A percentile compares a stretch with the other conserved stretches of the same genome.
Conservation (phyloP, 1,140 invertebrate species). For the Ruditapes philippinarum region DNA sequence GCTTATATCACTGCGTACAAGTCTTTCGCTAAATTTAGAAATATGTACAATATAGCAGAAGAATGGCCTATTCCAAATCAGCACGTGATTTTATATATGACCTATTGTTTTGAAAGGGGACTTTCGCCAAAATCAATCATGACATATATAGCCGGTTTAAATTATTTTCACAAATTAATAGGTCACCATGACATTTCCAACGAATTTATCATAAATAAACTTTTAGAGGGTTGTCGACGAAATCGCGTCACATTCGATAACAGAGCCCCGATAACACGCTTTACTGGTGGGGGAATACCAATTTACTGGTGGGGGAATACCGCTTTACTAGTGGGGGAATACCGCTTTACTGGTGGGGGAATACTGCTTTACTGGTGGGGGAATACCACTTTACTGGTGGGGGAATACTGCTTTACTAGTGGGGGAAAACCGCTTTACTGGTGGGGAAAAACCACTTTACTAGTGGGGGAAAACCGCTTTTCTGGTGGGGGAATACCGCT, state of each 20-base stretch:
- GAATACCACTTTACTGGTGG: too few relatives aligned
- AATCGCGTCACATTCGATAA: not conserved
- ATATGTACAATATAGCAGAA: not conserved
- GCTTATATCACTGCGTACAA: conserved; percentile 7
- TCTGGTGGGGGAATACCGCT: too few relatives aligned
- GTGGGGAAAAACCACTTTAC: too few relatives aligned
- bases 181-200: not conserved
- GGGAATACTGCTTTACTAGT: too few relatives aligned
- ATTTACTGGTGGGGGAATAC: too few relatives aligned
- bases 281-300: not conserved
- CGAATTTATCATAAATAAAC: conserved; percentile 6
- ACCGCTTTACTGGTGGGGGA: too few relatives aligned
- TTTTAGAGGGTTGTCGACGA: conserved; percentile 2
- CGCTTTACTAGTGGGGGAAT: too few relatives aligned
- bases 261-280: not conserved
- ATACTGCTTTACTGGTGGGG: too few relatives aligned
- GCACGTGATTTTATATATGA: not conserved
- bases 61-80: not conserved
- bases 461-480: too few relatives aligned
- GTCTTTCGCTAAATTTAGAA: conserved; percentile 11
- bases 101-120: not conserved
- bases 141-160: not conserved
- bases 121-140: not conserved
- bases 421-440: too few relatives aligned
- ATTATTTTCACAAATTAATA: conserved; percentile 6